Evolutionary conservation across 1,140 invertebrate species (phyloP).

Genomic region (Philaenus spumarius): DNA sequence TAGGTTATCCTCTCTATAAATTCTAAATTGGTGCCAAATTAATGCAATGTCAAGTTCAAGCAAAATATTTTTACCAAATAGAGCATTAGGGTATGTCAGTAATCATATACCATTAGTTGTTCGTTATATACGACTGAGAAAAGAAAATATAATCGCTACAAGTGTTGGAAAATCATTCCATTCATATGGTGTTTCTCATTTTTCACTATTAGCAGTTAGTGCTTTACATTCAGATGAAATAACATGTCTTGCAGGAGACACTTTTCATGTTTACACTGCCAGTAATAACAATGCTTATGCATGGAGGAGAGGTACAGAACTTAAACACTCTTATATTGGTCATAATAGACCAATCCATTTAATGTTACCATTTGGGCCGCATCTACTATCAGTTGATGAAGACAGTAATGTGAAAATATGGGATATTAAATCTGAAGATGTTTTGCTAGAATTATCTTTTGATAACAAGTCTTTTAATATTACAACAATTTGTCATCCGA

Average conservation of each 20-base stretch:
- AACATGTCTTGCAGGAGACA: slow-evolving; percentile 70
- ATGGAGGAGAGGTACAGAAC: slow-evolving; percentile 80
- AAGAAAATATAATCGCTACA: slow-evolving; percentile 84
- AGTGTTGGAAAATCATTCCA: slow-evolving; percentile 87
- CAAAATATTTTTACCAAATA: slow-evolving; percentile 73
- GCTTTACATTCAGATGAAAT: slow-evolving; percentile 76
- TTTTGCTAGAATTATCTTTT: slow-evolving; percentile 63
- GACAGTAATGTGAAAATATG: slow-evolving; percentile 72
- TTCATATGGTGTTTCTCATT: slow-evolving; percentile 79
- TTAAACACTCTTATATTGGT: slow-evolving; percentile 74
- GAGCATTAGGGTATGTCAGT: slow-evolving; percentile 87
- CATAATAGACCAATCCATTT: slow-evolving; percentile 64
- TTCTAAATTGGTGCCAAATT: too few relatives aligned
- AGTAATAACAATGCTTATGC: slow-evolving; percentile 70
- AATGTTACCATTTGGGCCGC: slow-evolving; percentile 79
- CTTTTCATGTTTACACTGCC: slow-evolving; percentile 75
- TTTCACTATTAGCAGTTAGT: slow-evolving; percentile 76
- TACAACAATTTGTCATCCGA: slow-evolving; percentile 76
- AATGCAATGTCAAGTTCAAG: slow-evolving; percentile 42
- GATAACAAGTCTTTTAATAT: slow-evolving; percentile 65
- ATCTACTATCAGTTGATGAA: slow-evolving; percentile 81
- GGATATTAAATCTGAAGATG: slow-evolving; percentile 70
- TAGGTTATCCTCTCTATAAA: too few relatives aligned
- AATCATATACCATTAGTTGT: slow-evolving; percentile 82
- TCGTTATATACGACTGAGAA: slow-evolving; percentile 74